Evolutionary conservation across 2,888 invertebrate species (phyloP).

Genomic region (Scaptomyza reducta): DNA sequence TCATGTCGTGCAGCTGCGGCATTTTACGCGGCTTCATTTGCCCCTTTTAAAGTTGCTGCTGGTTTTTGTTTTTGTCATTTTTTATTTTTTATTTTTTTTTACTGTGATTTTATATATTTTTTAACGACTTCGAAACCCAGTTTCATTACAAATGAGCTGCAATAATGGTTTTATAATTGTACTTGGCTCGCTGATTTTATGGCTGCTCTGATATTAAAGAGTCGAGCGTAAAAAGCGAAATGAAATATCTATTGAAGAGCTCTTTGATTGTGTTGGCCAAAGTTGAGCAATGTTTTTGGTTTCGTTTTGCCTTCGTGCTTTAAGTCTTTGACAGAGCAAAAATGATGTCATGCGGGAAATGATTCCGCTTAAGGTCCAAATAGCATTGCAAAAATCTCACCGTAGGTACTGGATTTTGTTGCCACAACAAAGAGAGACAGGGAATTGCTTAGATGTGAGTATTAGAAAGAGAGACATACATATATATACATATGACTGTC

Average conservation of each 20-base stretch:
- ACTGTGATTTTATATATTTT: conserved; percentile 13
- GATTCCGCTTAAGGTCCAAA: conserved; percentile 2
- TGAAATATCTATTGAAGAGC: conserved; percentile 19
- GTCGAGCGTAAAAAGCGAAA: conserved; percentile 23
- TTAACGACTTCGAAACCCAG: conserved; percentile 64
- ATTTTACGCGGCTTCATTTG: conserved; percentile 46
- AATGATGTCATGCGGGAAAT: conserved; percentile 56
- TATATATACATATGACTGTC: too few species aligned
- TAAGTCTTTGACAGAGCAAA: conserved; percentile 18
- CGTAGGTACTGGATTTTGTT: conserved; percentile 24
- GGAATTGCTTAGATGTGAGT: too few species aligned
- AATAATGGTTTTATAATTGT: conserved; percentile 75
- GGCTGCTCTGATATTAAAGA: conserved; percentile 32
- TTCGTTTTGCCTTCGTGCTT: conserved; percentile 12
- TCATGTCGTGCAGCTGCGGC: conserved; percentile 8
- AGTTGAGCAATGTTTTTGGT: conserved; percentile 6
- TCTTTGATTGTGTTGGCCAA: conserved; percentile 25
- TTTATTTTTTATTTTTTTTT: conserved; percentile 25
- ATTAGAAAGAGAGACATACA: too few species aligned
- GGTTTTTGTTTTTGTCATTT: conserved; percentile 5
- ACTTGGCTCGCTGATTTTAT: conserved; percentile 46
- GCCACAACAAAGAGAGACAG: too few species aligned
- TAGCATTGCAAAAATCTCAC: conserved; percentile 16
- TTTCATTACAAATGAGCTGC: conserved; percentile 72
- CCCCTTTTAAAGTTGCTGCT: conserved; percentile 19